Evolutionary conservation across 1,140 invertebrate species (phyloP).

Genomic region (Zeugodacus cucurbitae): DNA sequence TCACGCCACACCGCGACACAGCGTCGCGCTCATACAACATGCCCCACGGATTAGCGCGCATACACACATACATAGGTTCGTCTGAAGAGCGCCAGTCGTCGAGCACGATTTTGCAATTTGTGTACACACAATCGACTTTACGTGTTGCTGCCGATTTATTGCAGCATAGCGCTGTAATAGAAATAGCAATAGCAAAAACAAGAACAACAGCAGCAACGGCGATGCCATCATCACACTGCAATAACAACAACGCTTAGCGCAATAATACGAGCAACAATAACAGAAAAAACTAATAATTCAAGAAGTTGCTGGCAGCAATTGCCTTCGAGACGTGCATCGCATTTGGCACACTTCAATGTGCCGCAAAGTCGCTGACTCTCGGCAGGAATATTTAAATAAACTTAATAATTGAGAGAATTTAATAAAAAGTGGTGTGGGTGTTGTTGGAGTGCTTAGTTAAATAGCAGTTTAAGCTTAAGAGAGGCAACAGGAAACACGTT

Average conservation of each 20-base stretch:
- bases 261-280: slow-evolving; percentile 31
- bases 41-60: background rate
- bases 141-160: slow-evolving; percentile 38
- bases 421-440: too few species aligned
- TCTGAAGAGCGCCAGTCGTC: background rate
- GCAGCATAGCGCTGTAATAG: background rate
- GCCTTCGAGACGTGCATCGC: slow-evolving; percentile 1
- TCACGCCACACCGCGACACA: background rate
- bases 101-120: slow-evolving; percentile 39
- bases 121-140: slow-evolving; percentile 37
- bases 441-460: too few species aligned
- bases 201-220: background rate
- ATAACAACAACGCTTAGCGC: slow-evolving; percentile 8
- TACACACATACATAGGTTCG: background rate
- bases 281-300: background rate
- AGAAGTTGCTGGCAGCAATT: slow-evolving; percentile 28
- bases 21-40: background rate
- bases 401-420: too few species aligned
- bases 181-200: slow-evolving; percentile 19
- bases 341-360: slow-evolving; percentile 31
- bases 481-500: too few species aligned
- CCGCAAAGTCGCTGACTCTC: background rate
- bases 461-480: too few species aligned
- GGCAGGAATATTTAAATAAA: background rate
- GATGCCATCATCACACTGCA: background rate